Percentiles rank a stretch among this genome's conserved stretches.
Evolutionary conservation across 2,888 invertebrate genomes (phyloP).

Genomic region (Cryptocephalus moraei): DNA sequence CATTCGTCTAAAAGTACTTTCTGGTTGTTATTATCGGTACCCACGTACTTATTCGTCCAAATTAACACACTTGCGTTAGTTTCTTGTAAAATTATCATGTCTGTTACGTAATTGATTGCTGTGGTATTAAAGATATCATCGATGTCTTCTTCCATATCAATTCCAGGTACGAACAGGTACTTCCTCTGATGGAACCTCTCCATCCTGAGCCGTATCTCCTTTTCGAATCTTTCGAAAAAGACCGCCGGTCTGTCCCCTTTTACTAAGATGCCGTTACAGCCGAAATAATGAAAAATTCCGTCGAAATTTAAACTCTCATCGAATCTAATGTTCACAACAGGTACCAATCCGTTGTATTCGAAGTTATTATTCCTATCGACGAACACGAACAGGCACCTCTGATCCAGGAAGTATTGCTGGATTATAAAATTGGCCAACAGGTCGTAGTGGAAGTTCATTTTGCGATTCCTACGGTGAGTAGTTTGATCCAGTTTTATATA

Average conservation of each 20-base stretch:
- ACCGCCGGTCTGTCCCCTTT: constrained; percentile 11
- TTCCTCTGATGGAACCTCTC: constrained; percentile 18
- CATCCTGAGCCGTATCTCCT: constrained; percentile 11
- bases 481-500: neutral
- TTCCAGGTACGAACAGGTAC: constrained; percentile 15
- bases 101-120: constrained; percentile 16
- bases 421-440: constrained; percentile 12
- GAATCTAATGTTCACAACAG: constrained; percentile 3
- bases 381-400: constrained; percentile 14
- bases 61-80: constrained; percentile 33
- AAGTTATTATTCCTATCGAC: constrained; percentile 12
- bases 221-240: constrained; percentile 17
- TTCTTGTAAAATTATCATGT: constrained; percentile 31
- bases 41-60: constrained; percentile 21
- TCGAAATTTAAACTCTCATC: constrained; percentile 3
- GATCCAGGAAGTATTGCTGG: constrained; percentile 13
- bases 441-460: constrained; percentile 9
- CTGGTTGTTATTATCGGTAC: constrained; percentile 11
- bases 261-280: constrained; percentile 22
- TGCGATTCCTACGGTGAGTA: neutral
- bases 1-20: constrained; percentile 17
- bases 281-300: constrained; percentile 18
- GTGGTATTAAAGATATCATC: constrained; percentile 12
- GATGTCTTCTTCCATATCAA: constrained; percentile 7
- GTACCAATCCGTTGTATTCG: constrained; percentile 1